Evolutionary conservation across 2,797 vertebrate genomes (phyloP).

Genomic region (Aplochiton taeniatus): DNA sequence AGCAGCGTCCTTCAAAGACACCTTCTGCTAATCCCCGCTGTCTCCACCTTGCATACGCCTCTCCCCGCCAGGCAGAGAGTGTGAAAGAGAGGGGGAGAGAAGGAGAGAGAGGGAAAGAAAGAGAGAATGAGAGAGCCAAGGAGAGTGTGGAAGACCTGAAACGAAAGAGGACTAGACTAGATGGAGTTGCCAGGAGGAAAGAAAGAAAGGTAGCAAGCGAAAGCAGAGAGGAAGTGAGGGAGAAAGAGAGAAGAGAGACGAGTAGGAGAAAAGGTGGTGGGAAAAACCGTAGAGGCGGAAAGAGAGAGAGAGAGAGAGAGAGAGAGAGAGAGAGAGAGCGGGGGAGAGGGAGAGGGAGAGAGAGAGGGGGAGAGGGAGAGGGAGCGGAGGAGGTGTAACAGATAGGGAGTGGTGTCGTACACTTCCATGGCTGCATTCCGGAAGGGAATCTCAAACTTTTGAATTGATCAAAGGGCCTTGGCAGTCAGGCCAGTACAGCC

Average conservation of each 20-base stretch:
- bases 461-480: conserved; percentile 41
- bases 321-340: conserved; percentile 26
- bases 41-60: conserved; percentile 44
- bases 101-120: conserved; percentile 2
- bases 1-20: conserved; percentile 53
- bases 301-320: neutral
- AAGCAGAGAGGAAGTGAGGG: neutral
- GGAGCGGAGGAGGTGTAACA: too few relatives aligned
- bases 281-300: too few relatives aligned
- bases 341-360: neutral
- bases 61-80: conserved; percentile 48
- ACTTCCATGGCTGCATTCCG: neutral
- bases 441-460: conserved; percentile 31
- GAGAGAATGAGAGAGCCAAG: too few relatives aligned
- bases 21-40: conserved; percentile 51
- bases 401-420: neutral
- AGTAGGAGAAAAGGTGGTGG: neutral
- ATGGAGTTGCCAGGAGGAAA: neutral
- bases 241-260: neutral
- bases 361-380: conserved; percentile 21
- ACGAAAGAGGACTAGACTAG: too few relatives aligned
- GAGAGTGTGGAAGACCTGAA: neutral
- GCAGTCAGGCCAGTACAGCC: conserved; percentile 30
- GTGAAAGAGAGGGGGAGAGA: conserved; percentile 30
- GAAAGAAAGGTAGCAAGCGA: neutral